Conservation (phyloP, 2,113 vertebrate species). For the Motacilla alba region DNA sequence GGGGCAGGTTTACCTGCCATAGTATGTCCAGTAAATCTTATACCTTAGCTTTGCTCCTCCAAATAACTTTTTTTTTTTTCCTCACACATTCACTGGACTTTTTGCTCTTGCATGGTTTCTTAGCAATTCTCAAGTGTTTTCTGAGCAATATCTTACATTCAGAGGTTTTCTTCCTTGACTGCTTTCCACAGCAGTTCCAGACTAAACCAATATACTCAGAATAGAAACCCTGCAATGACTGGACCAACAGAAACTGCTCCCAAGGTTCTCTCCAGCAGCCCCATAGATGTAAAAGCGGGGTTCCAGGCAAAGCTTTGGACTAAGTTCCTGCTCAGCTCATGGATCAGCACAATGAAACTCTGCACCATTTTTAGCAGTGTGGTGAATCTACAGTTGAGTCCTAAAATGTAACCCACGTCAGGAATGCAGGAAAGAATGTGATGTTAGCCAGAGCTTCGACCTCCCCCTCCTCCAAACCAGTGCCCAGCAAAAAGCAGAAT, state of each 20-base stretch:
- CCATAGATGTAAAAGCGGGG: background rate
- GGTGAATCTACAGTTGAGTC: background rate
- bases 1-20: background rate
- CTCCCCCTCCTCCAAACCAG: background rate
- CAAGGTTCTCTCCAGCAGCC: background rate
- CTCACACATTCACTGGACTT: background rate
- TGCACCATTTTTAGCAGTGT: background rate
- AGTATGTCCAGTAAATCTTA: background rate
- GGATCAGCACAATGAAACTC: background rate
- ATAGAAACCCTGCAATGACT: background rate
- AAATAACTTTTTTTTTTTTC: background rate
- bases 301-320: background rate
- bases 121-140: background rate
- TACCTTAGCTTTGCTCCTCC: background rate
- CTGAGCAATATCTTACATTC: background rate
- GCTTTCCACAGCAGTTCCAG: background rate
- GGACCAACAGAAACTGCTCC: background rate
- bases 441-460: slow-evolving; percentile 32
- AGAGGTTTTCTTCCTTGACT: background rate
- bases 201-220: background rate
- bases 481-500: background rate
- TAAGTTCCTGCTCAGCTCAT: background rate
- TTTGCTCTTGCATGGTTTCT: background rate
- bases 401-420: background rate
- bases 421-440: slow-evolving; percentile 46